phyloP scores from a whole-genome alignment of 2,888 invertebrate species.

The Nomada ferruginata region DNA sequence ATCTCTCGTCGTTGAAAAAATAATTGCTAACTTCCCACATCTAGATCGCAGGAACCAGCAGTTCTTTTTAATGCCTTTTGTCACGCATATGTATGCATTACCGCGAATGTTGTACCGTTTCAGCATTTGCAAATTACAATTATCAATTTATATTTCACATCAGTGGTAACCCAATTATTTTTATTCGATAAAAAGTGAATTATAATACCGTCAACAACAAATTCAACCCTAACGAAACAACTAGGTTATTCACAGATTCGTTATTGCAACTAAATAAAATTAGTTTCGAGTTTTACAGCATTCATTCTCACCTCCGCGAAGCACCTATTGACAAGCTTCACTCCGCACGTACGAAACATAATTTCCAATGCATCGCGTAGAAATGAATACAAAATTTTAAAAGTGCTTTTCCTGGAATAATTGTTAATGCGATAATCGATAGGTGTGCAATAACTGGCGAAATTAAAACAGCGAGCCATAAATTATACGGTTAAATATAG shows the following conservation, averaged over 20 bases:
- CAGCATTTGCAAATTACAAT: background rate
- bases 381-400: background rate
- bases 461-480: too few relatives aligned
- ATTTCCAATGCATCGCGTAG: background rate
- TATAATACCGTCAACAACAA: too few relatives aligned
- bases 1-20: background rate
- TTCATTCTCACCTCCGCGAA: too few relatives aligned
- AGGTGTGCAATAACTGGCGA: too few relatives aligned
- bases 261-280: too few relatives aligned
- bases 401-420: background rate
- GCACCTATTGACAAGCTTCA: background rate
- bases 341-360: background rate
- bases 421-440: background rate
- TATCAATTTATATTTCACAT: background rate
- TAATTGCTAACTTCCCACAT: background rate
- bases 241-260: too few relatives aligned
- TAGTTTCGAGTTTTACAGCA: too few relatives aligned
- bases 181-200: too few relatives aligned
- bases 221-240: too few relatives aligned
- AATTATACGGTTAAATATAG: too few relatives aligned
- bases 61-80: background rate
- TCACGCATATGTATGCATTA: conserved; percentile 3
- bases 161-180: too few relatives aligned
- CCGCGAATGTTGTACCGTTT: background rate
- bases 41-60: background rate